phyloP scores from a whole-genome alignment of 2,888 invertebrate species.

The Watsonalla binaria region DNA sequence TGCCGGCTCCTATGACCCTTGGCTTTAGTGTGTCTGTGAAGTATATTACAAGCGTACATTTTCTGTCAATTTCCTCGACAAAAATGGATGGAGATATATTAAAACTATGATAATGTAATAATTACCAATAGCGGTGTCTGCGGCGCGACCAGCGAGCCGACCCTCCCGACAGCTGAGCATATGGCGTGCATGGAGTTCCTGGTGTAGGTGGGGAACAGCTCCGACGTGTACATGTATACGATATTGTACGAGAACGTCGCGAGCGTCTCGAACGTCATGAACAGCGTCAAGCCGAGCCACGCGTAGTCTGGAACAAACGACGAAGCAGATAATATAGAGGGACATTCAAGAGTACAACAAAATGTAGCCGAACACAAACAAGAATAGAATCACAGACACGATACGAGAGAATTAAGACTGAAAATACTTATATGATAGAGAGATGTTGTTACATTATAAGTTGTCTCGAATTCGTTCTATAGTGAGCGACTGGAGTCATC shows the following conservation, averaged over 20 bases:
- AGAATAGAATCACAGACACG: background rate
- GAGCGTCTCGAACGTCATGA: conserved; percentile 81
- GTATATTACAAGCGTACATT: no score
- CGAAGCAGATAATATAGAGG: no score
- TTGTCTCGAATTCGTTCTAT: no score
- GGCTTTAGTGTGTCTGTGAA: no score
- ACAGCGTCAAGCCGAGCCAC: conserved; percentile 61
- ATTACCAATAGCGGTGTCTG: conserved; percentile 83
- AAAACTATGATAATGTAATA: background rate
- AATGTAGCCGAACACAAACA: background rate
- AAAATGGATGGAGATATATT: no score
- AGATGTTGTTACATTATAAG: no score
- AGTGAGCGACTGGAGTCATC: no score
- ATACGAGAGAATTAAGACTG: no score
- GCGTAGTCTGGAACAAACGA: conserved; percentile 50
- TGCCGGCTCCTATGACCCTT: no score
- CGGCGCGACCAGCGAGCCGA: conserved; percentile 84
- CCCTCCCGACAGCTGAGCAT: conserved; percentile 84
- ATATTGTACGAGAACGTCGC: conserved; percentile 84
- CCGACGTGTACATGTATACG: conserved; percentile 84
- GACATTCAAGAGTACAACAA: background rate
- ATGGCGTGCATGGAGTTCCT: conserved; percentile 83
- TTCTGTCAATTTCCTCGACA: no score
- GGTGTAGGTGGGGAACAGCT: conserved; percentile 85
- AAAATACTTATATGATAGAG: no score